phyloP scores from a whole-genome alignment of 2,888 invertebrate genomes.

The Alsophila aescularia region DNA sequence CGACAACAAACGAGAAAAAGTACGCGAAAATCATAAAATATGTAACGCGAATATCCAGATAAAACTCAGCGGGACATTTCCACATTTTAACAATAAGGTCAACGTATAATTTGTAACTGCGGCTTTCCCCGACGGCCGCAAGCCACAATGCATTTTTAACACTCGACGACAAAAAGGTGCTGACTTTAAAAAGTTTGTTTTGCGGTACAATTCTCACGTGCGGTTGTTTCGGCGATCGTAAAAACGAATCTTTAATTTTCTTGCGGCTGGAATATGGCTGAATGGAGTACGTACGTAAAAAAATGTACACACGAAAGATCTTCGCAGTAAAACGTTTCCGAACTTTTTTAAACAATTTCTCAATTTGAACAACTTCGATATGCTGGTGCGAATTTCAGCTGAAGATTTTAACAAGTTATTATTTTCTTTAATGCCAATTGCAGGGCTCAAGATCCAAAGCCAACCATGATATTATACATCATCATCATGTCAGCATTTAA shows the following conservation, averaged over 20 bases:
- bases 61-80: constrained; percentile 40
- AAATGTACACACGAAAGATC: neutral
- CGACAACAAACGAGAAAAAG: neutral
- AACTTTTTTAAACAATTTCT: too few species aligned
- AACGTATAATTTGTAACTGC: constrained; percentile 52
- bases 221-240: constrained; percentile 16
- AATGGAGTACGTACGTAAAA: constrained; percentile 4
- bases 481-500: too few species aligned
- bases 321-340: neutral
- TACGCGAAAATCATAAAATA: neutral
- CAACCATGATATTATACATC: too few species aligned
- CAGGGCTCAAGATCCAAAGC: too few species aligned
- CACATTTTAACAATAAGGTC: constrained; percentile 48
- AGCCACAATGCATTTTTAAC: constrained; percentile 48
- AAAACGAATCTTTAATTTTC: constrained; percentile 27
- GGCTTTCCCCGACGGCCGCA: constrained; percentile 31
- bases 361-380: too few species aligned
- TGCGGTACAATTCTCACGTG: constrained; percentile 24
- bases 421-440: too few species aligned
- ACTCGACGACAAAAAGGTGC: constrained; percentile 34
- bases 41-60: neutral
- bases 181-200: constrained; percentile 35
- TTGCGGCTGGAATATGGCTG: constrained; percentile 11
- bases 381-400: too few species aligned
- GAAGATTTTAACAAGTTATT: too few species aligned